phyloP scores from a whole-genome alignment of 2,797 vertebrate genomes.

The Triplophysa bombifrons region DNA sequence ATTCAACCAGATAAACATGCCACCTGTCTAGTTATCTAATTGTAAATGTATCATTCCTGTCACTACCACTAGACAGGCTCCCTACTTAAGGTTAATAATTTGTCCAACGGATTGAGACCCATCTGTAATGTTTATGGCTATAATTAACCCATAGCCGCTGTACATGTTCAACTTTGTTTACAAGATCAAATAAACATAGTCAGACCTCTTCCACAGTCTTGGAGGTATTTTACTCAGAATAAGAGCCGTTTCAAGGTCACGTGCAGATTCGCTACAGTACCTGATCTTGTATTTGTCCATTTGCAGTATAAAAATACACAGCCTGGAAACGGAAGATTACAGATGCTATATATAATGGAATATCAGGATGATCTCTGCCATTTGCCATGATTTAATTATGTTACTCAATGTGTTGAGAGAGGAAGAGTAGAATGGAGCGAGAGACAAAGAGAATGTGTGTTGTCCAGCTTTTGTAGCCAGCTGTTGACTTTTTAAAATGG shows the following conservation, averaged over 20 bases:
- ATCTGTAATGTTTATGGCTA: no score
- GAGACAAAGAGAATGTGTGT: conserved; percentile 53
- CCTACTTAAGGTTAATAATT: neutral
- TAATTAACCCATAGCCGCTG: neutral
- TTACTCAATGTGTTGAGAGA: conserved; percentile 28
- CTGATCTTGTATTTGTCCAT: conserved; percentile 37
- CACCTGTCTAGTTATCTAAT: neutral
- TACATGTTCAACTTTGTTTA: conserved; percentile 9
- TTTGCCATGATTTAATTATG: conserved; percentile 34
- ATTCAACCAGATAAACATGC: no score
- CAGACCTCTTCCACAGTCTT: neutral
- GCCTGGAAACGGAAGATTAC: conserved; percentile 29
- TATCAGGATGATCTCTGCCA: conserved; percentile 27
- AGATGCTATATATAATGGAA: conserved; percentile 42
- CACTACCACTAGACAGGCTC: neutral
- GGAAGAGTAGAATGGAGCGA: conserved; percentile 7
- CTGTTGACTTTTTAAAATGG: conserved; percentile 76
- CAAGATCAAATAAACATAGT: neutral
- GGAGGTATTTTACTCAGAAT: conserved; percentile 3
- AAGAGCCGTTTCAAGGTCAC: conserved; percentile 18
- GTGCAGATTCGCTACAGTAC: neutral
- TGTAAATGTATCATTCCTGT: conserved; percentile 22
- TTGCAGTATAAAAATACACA: conserved; percentile 28
- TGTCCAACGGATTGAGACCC: neutral
- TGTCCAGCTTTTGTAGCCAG: conserved; percentile 68